Evolutionary conservation across 2,797 vertebrate species (phyloP).

Genomic region (Fratercula arctica): DNA sequence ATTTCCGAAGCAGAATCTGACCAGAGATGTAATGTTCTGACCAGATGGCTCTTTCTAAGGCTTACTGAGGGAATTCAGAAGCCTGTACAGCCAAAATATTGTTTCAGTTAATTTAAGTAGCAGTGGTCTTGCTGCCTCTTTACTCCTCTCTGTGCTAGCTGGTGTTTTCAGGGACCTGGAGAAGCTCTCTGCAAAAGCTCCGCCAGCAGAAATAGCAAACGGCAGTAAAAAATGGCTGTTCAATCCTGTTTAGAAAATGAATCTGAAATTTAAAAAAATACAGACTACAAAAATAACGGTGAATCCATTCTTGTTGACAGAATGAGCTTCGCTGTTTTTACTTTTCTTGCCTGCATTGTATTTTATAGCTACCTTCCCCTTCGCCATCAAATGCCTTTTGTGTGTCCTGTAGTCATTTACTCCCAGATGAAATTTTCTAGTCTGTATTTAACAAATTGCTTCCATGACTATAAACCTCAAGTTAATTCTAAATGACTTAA

Average conservation of each 20-base stretch:
- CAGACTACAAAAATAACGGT: neutral
- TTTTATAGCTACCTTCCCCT: neutral
- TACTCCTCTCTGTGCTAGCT: slow-evolving; percentile 46
- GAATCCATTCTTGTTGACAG: neutral
- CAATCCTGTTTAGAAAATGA: neutral
- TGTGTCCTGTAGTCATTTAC: neutral
- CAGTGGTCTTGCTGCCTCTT: slow-evolving; percentile 65
- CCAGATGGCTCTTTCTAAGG: slow-evolving; percentile 76
- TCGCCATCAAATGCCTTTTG: neutral
- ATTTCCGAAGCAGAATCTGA: slow-evolving; percentile 51
- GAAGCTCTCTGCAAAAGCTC: slow-evolving; percentile 39
- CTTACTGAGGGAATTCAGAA: slow-evolving; percentile 74
- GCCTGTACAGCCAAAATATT: slow-evolving; percentile 72
- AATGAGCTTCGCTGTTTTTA: neutral
- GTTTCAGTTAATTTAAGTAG: slow-evolving; percentile 74
- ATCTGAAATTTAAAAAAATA: neutral
- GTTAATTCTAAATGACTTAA: slow-evolving; percentile 12
- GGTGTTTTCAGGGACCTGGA: slow-evolving; percentile 14
- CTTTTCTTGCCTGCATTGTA: neutral
- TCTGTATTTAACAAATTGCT: neutral
- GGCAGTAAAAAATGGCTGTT: neutral
- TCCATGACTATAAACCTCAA: neutral
- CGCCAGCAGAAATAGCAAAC: slow-evolving; percentile 4
- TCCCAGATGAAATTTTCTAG: neutral
- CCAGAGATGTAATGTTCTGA: slow-evolving; percentile 63